Conservation (phyloP, 1,140 invertebrate genomes). For the Mya arenaria region DNA sequence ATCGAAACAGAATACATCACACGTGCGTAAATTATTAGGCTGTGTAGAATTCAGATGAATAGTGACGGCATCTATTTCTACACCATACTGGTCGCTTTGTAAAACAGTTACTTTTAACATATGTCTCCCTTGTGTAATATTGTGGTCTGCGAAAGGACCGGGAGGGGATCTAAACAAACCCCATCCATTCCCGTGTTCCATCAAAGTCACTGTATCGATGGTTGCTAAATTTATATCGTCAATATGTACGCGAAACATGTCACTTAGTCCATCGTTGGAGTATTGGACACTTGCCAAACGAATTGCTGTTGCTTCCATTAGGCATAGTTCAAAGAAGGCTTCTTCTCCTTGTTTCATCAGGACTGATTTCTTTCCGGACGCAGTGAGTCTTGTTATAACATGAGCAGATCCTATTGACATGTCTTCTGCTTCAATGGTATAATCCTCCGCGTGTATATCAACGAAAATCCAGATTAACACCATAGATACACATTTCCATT, state of each 20-base stretch:
- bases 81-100: constrained; percentile 27
- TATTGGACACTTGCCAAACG: not conserved
- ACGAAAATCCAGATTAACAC: too few species aligned
- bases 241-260: constrained; percentile 12
- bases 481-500: too few species aligned
- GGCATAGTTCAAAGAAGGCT: constrained; percentile 20
- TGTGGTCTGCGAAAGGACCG: too few species aligned
- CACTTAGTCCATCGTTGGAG: constrained; percentile 39
- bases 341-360: constrained; percentile 18
- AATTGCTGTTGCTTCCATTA: constrained; percentile 10
- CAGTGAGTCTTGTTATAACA: not conserved
- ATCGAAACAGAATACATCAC: constrained; percentile 40
- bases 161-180: not conserved
- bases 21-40: not conserved
- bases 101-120: not conserved
- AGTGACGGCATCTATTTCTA: constrained; percentile 43
- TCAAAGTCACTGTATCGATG: not conserved
- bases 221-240: not conserved
- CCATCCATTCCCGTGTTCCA: constrained; percentile 27
- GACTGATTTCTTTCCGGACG: constrained; percentile 19
- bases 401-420: not conserved
- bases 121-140: not conserved
- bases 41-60: not conserved
- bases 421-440: constrained; percentile 32
- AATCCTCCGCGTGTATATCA: too few species aligned